Evolutionary conservation across 2,797 vertebrate species (phyloP).

Genomic region (Manis crassicaudata): DNA sequence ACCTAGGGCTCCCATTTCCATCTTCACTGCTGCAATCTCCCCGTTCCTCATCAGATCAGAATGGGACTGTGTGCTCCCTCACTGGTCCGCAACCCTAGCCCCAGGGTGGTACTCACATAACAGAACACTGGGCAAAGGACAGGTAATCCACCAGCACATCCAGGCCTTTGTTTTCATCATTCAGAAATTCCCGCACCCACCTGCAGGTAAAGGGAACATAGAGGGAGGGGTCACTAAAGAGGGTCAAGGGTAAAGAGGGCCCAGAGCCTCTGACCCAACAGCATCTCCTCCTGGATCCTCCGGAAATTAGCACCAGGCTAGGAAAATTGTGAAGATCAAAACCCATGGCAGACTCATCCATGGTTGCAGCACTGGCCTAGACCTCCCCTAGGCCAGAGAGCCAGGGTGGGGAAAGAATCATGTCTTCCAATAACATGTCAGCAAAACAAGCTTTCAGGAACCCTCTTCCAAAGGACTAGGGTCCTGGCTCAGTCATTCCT

Average conservation of each 20-base stretch:
- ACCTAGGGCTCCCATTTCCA: neutral
- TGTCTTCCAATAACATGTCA: neutral
- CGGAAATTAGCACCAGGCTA: neutral
- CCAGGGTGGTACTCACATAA: conserved; percentile 92
- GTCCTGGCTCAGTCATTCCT: neutral
- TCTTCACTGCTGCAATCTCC: neutral
- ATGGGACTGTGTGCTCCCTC: neutral
- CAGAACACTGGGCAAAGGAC: conserved; percentile 96
- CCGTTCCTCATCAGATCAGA: conserved; percentile 2
- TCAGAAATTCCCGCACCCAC: conserved; percentile 98
- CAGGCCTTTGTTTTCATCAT: conserved; percentile 96
- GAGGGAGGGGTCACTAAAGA: neutral
- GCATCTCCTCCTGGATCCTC: neutral
- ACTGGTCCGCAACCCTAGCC: neutral
- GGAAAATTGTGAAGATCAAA: conserved; percentile 43
- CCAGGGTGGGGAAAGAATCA: neutral
- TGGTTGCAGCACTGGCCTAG: neutral
- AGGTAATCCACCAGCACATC: conserved; percentile 98
- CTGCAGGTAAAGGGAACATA: conserved; percentile 84
- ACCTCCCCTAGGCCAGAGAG: neutral
- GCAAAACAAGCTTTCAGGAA: neutral
- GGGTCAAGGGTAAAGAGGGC: neutral
- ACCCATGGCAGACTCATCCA: neutral
- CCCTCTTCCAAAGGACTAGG: neutral
- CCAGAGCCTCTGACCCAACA: neutral